A percentile compares a stretch with the other conserved stretches of the same genome.
Evolutionary conservation across 2,888 invertebrate genomes (phyloP).

Genomic region (Drosophila yooni): DNA sequence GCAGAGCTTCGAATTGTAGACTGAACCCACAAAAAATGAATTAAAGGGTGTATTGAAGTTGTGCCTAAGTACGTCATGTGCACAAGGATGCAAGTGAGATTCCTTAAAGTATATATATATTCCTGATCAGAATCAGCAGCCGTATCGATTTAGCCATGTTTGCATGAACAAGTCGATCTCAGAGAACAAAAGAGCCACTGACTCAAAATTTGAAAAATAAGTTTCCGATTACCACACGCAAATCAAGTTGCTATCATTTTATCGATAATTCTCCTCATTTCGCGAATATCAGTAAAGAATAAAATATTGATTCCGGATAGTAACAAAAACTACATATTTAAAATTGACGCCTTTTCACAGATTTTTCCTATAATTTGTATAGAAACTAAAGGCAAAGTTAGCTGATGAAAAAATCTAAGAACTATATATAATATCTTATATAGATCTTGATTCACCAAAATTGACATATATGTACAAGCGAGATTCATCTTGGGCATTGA

Average conservation of each 20-base stretch:
- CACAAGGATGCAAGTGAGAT: not conserved
- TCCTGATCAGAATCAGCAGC: not conserved
- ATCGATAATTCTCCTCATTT: not conserved
- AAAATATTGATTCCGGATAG: too few relatives aligned
- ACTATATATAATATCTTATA: not conserved
- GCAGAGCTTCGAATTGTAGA: not conserved
- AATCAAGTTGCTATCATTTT: not conserved
- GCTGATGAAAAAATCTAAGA: not conserved
- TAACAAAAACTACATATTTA: too few relatives aligned
- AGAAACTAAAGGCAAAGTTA: too few relatives aligned
- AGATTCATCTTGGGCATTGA: not conserved
- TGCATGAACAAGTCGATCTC: not conserved
- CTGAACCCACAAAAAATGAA: not conserved
- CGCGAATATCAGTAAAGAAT: not conserved
- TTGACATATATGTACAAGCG: accelerated
- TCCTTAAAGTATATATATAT: not conserved
- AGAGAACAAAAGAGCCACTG: not conserved
- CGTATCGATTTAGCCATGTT: not conserved
- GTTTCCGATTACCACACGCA: not conserved
- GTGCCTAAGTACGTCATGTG: not conserved
- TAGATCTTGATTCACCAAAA: not conserved
- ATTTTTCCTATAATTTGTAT: not conserved
- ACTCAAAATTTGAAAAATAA: not conserved
- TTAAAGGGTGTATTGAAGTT: not conserved
- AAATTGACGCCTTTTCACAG: too few relatives aligned